Conservation (phyloP, 2,113 vertebrate species). For the Pollimyrus isidori region DNA sequence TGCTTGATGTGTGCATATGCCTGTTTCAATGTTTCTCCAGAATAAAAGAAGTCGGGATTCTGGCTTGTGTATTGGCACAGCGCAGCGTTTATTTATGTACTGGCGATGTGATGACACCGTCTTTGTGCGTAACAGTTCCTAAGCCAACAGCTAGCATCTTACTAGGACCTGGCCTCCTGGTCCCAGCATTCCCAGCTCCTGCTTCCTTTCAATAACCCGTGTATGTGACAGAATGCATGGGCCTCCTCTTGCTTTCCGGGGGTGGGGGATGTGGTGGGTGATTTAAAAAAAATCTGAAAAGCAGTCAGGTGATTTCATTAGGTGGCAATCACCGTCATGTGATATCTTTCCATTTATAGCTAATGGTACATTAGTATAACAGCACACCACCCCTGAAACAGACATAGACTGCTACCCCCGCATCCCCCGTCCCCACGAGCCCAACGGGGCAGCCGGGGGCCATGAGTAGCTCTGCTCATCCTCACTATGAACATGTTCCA, state of each 20-base stretch:
- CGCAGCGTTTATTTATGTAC: not conserved
- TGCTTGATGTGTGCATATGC: not conserved
- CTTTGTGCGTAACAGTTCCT: not conserved
- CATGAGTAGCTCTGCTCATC: not conserved
- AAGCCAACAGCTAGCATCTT: not conserved
- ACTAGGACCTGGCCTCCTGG: not conserved
- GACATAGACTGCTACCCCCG: not conserved
- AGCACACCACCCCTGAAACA: not conserved
- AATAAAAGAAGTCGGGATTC: not conserved
- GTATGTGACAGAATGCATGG: not conserved
- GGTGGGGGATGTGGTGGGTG: not conserved
- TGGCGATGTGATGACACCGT: not conserved
- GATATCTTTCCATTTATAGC: conserved; percentile 1
- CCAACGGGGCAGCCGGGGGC: not conserved
- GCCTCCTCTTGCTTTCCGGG: not conserved
- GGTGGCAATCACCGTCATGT: conserved; percentile 5
- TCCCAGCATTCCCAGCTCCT: not conserved
- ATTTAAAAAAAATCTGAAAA: not conserved
- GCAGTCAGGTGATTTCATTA: conserved; percentile 13
- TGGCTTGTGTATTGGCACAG: not conserved
- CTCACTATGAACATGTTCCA: not conserved
- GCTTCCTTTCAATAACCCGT: not conserved
- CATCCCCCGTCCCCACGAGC: not conserved
- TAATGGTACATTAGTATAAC: conserved; percentile 10
- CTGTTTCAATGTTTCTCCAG: not conserved